Percentiles rank a stretch among this genome's conserved stretches.
phyloP scores from a whole-genome alignment of 1,140 invertebrate species.

The Drosophila bocqueti region DNA sequence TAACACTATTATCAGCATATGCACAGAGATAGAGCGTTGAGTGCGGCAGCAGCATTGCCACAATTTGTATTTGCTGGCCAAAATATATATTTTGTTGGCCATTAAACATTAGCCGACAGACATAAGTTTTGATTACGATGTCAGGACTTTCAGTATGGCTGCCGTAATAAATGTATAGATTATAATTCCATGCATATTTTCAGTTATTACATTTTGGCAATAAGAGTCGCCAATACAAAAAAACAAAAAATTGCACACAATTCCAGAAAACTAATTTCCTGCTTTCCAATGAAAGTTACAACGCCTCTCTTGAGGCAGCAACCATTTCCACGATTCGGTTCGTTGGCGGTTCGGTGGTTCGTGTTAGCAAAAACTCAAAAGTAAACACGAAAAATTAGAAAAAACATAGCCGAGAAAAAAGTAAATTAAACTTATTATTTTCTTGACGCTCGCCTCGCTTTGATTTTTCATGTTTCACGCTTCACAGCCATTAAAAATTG shows the following conservation, averaged over 20 bases:
- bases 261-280: constrained; percentile 44
- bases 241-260: not conserved
- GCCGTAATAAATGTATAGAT: constrained; percentile 20
- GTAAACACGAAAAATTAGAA: constrained; percentile 36
- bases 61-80: constrained; percentile 30
- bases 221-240: constrained; percentile 17
- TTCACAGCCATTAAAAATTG: constrained; percentile 35
- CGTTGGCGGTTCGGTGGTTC: constrained; percentile 19
- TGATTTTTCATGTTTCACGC: constrained; percentile 44
- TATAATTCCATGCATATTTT: not conserved
- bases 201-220: constrained; percentile 1
- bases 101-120: constrained; percentile 57
- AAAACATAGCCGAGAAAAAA: constrained; percentile 15
- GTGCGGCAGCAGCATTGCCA: constrained; percentile 20
- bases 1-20: constrained; percentile 75
- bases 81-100: constrained; percentile 55
- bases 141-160: constrained; percentile 12
- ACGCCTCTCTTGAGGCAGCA: constrained; percentile 7
- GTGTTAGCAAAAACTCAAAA: constrained; percentile 28
- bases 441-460: constrained; percentile 24
- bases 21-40: constrained; percentile 24
- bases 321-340: constrained; percentile 21
- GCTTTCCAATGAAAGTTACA: constrained; percentile 65
- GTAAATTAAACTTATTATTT: constrained; percentile 46
- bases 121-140: constrained; percentile 69